Evolutionary conservation across 2,797 vertebrate genomes (phyloP), one percentile per base, ranked within the genome.

Genomic region (Limosa lapponica): DNA sequence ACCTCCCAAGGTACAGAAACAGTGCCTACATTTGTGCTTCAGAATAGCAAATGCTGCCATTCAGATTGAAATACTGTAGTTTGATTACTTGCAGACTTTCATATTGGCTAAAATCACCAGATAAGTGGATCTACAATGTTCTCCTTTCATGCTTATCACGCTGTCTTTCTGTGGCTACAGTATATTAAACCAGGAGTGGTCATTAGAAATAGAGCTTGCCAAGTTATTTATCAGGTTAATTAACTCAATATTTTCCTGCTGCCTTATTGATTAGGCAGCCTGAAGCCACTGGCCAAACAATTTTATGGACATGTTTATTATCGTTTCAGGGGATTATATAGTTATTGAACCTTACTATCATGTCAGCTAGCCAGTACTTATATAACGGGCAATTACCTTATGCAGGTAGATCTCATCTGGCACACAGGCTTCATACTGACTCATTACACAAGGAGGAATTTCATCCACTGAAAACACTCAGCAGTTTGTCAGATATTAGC

Each of bases 191-290:
- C 55, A 58, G 41, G 34, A 85, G n/a, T 37, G 24, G 71, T 48
- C 89, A 73, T 66, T 92, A 95, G 87, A 85, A 66, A 75, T 3
- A 92, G 59, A 85, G 8, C 23, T 85, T 62, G 55, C 39, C 46
- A 77, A 87, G 44, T 28, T 85, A 66, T 93, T 95, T 89, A 85
- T 91, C 59, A 82, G 66, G 67, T 95, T 91, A 93, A 92, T 89
- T 91, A 94, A 92, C 64, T 92, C 51, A 62, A 13, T 8, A 23
- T 89, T 87, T 92, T 91, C 64, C 55, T 89, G 30, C 48, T 73
- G n/a, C 41, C 10, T 75, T 93, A 82, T 89, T 89, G 89, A 95
- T 92, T 34, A 70, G n/a, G 43, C 55, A 89, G 59, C 67, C 59
- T 92, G 78, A 89, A 93, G 46, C 3, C 22, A 17, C 43, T 32